Base-by-base conservation (phyloP, 2,888 invertebrate genomes). In the Syritta pipiens region DNA sequence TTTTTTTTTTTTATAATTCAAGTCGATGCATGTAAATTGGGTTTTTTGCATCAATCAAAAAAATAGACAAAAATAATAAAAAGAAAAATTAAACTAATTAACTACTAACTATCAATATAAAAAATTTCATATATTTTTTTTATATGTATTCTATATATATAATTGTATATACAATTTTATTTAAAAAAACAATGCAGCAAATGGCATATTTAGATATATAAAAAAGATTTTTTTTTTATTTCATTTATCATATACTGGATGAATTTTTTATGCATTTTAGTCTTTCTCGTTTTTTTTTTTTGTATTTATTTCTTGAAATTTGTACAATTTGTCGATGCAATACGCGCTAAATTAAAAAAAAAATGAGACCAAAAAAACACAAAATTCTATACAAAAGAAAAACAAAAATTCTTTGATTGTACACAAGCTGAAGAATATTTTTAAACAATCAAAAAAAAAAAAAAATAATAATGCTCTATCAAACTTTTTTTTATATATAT, bases 251-350 rank as follows among this genome's bases (percentile, higher is more conserved):
- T 51, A 40, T 67, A 68, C 79, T 79, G 79, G 79, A 74, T 79
- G 79, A 79, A 79, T 26, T 26, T n/a, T n/a, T n/a, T 57, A 79
- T 79, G 79, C 72, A 74, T 79, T 79, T 79, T 79, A 79, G 79
- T 79, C 79, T 79, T n/a, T n/a, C n/a, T 79, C 28, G 37, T 63
- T 49, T 63, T 51, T 44, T 26, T 75, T 57, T 69, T 69, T 76
- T 77, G 63, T 71, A 59, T 49, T 59, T 17, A 37, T 69, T 72
- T 72, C 53, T 48, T 67, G 72, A 72, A 79, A 79, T 79, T 79
- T 79, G 79, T 79, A 79, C 79, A 79, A 79, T 79, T 79, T 68
- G 60, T 77, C 71, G 72, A 46, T 79, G 79, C 79, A 68, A 40
- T 71, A 51, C 42, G 55, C 59, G 62, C 62, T n/a, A n/a, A n/a